Conservation (phyloP, 2,888 invertebrate genomes). For the Mythimna loreyi region DNA sequence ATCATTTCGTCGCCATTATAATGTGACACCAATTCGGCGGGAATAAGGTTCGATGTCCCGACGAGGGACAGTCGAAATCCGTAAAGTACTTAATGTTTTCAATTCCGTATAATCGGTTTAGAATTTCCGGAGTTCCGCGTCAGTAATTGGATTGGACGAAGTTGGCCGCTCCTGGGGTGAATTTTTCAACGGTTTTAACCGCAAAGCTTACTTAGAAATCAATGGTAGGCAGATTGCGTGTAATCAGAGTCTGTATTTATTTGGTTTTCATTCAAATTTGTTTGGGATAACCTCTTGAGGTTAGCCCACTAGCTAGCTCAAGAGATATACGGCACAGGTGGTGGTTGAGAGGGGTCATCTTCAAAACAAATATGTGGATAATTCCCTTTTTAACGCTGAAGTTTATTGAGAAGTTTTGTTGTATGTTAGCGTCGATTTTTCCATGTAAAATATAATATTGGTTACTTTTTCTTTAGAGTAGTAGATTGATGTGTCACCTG, state of each 20-base stretch:
- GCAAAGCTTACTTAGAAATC: conserved; percentile 75
- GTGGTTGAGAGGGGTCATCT: neutral
- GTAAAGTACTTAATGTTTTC: conserved; percentile 90
- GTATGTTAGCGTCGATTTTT: neutral
- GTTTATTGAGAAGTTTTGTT: conserved; percentile 1
- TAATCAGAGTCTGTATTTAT: conserved; percentile 65
- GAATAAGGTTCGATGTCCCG: conserved; percentile 79
- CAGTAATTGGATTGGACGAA: conserved; percentile 89
- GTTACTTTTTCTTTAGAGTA: neutral
- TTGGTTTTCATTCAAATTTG: conserved; percentile 36
- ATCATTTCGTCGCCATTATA: conserved; percentile 71
- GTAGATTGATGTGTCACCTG: neutral
- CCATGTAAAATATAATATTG: neutral
- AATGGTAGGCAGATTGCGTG: conserved; percentile 72
- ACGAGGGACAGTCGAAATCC: conserved; percentile 76
- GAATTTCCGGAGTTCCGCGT: conserved; percentile 89
- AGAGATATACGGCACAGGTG: neutral
- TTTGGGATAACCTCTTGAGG: neutral
- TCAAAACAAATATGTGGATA: conserved; percentile 10
- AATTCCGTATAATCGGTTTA: conserved; percentile 91
- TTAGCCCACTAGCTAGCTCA: no score
- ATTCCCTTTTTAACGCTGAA: conserved; percentile 11
- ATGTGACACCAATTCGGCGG: conserved; percentile 72
- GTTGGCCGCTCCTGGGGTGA: conserved; percentile 80
- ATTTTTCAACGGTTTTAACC: conserved; percentile 82